Evolutionary conservation across 2,797 vertebrate species (phyloP), one percentile per base, ranked within the genome.

Genomic region (Chloroceryle amazona): DNA sequence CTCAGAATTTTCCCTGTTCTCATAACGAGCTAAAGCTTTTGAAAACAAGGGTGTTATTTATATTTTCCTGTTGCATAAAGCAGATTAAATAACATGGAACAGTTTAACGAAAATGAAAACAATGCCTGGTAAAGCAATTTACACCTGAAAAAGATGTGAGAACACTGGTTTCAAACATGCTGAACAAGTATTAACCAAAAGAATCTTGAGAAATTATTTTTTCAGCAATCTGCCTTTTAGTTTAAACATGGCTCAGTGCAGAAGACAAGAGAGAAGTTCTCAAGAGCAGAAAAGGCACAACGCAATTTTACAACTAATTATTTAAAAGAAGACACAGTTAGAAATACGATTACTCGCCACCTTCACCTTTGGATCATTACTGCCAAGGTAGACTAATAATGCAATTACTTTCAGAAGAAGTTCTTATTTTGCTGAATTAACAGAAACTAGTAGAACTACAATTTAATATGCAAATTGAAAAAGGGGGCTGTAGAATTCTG

Each of bases 391-490:
- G 93, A 93, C 68, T 65, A 95, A 83, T 92, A 91, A 90, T 60
- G 61, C 82, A 97, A 96, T 97, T 97, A 91, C 65, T 78, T 79
- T 51, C 28, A 63, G 63, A 81, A 96, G 73, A 94, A 74, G 55
- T 86, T 90, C 90, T 86, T 81, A 60, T 92, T 97, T 81, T 93
- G 86, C 94, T 96, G 89, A 97, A 76, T 91, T 96, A 96, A 91
- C 91, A 96, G 76, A 95, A 78, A 72, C 74, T 51, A 52, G 73
- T 79, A 58, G 82, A 93, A 85, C 76, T 75, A 83, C 71, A 94
- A 93, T 95, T 87, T 73, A 96, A 96, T 84, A 95, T 95, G 93
- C 51, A 96, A 96, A 93, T 90, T 94, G 71, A 80, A 93, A 96
- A 88, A 52, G 33, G 37, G 61, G 37, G 31, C 46, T 86, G 35